Base-by-base conservation (phyloP, 2,888 invertebrate species). In the Parnassius smintheus region DNA sequence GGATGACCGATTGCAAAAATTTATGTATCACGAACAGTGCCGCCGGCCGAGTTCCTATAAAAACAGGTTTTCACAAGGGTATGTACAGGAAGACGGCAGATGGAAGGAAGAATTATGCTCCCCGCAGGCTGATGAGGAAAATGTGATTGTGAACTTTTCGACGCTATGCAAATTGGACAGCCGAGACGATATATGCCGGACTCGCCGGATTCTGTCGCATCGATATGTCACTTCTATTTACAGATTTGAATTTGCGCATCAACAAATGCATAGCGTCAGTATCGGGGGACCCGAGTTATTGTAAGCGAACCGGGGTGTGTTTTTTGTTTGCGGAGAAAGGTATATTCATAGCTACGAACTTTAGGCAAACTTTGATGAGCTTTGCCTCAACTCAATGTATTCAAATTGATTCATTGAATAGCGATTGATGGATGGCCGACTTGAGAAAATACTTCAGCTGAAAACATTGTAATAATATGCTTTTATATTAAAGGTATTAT, bases 1-100 rank as follows among this genome's bases (percentile, higher is more conserved):
- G 92, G 92, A 92, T 91, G 92, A 90, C 92, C 92, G 90, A 87
- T 88, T 83, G 87, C 86, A 83, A 77, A 88, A 91, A 92, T 92
- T 88, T 92, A 91, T 92, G 91, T 91, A 91, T 89, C 88, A 86
- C 81, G 80, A 82, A 85, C 84, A 85, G 71, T 75, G 91, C 91
- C 90, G 88, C 81, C 86, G 91, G 89, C 84, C 77, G 82, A 81
- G 78, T 81, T 79, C 80, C 76, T 74, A 76, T 85, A 86, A 90
- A 91, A 91, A 88, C 86, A 85, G 86, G 82, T 82, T 78, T 71
- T 75, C 75, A 78, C 77, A 77, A 78, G 89, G 88, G 90, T 85
- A 80, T 85, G 85, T 83, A 87, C 88, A 88, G 90, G 89, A 90
- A 91, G 90, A 88, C 76, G 88, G 77, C 88, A 88, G 86, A 88